phyloP scores from a whole-genome alignment of 2,113 vertebrate species.

The Columbina picui region DNA sequence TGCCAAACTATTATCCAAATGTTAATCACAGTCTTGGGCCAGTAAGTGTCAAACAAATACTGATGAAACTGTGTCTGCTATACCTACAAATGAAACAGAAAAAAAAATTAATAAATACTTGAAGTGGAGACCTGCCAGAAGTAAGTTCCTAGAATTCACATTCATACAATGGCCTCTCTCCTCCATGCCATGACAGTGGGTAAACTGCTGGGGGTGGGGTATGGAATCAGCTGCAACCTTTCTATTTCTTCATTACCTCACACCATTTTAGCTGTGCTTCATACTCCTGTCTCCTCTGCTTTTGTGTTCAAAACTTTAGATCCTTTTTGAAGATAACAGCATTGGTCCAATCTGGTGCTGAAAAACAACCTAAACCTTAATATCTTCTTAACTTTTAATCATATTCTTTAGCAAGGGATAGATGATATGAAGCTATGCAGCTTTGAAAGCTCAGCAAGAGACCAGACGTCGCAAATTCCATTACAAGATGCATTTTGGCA shows the following conservation, averaged over 20 bases:
- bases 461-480: background rate
- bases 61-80: conserved; percentile 85
- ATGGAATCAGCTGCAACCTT: background rate
- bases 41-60: conserved; percentile 78
- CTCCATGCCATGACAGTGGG: background rate
- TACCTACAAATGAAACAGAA: conserved; percentile 73
- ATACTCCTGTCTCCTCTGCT: background rate
- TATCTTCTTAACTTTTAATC: background rate
- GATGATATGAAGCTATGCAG: background rate
- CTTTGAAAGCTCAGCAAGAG: background rate
- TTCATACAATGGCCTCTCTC: background rate
- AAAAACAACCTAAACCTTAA: background rate
- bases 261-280: background rate
- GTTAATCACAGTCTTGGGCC: background rate
- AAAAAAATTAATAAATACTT: background rate
- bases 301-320: background rate
- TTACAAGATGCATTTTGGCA: background rate
- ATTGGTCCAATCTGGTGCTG: background rate
- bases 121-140: background rate
- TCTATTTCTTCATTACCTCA: background rate
- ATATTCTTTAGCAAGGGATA: background rate
- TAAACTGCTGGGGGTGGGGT: background rate
- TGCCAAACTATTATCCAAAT: background rate
- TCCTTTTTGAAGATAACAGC: background rate
- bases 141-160: background rate